Evolutionary conservation across 2,888 invertebrate species (phyloP), one percentile per base, ranked within the genome.

Genomic region (Meiosimyza decipiens): DNA sequence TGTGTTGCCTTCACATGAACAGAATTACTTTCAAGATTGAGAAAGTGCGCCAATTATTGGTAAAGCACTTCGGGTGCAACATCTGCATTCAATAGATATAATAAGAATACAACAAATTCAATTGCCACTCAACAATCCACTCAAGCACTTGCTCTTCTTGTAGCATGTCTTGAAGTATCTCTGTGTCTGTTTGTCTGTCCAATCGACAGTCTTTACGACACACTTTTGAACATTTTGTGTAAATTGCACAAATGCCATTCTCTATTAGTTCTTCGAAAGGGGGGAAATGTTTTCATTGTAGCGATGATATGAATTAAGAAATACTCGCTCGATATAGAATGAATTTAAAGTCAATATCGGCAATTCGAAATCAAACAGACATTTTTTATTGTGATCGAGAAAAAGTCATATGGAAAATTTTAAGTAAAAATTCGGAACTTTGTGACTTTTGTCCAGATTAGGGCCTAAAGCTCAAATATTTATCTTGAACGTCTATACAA

Each of bases 71-170:
- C 51, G 64, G 51, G 16, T 62, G 57, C 67, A 57, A 47, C 57
- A 49, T 68, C 68, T 55, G 67, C 68, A 59, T 49, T 33, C 68
- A 49, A 40, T 15, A 40, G 57, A 68, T 66, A 5, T 47, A n/a
- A 49, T 50, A 40, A 15, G 59, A 18, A 22, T 22, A 52, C 67
- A 67, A 55, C 55, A 47, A 55, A 55, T 55, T 68, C 57, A 59
- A 68, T 68, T 68, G 68, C 47, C 68, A 68, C 68, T 68, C 68
- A 59, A 28, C 57, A 40, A 52, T 50, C 68, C 57, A 68, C 68
- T 59, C 57, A 22, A 59, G 49, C 40, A n/a, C n/a, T 50, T 64
- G 40, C 40, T 40, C 9, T 40, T 40, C 40, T 40, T 40, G 40
- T 40, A 40, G 40, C 9, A 40, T 40, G 40, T 40, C 40, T 40